Conservation (phyloP, 2,888 invertebrate genomes). For the Carpatolechia fugitivella region DNA sequence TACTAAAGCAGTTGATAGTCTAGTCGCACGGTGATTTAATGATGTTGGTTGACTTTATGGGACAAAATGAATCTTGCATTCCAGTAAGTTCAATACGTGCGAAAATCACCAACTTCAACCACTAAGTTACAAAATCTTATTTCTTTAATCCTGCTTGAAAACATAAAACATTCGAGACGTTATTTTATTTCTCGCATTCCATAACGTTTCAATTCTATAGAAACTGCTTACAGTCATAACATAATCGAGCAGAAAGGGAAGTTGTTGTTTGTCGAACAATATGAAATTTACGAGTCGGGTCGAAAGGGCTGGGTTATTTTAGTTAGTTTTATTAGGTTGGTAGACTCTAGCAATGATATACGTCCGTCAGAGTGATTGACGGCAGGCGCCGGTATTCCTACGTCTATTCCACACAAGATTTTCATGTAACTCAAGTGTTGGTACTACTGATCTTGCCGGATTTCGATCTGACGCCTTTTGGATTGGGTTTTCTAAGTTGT, state of each 20-base stretch:
- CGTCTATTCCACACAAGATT: constrained; percentile 29
- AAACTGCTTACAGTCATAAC: constrained; percentile 7
- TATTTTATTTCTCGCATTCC: neutral
- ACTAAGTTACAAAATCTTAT: too few relatives aligned
- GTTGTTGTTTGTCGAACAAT: constrained; percentile 2
- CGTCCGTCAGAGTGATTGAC: constrained; percentile 62
- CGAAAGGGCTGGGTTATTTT: constrained; percentile 7
- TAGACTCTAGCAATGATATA: constrained; percentile 44
- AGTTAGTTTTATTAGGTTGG: constrained; percentile 40
- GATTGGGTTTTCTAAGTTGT: neutral
- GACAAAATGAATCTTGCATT: too few relatives aligned
- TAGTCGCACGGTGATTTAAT: too few relatives aligned
- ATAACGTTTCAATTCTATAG: neutral
- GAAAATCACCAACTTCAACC: too few relatives aligned
- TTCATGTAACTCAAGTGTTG: constrained; percentile 30
- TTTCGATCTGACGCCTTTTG: neutral
- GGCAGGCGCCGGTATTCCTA: constrained; percentile 46
- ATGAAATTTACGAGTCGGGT: constrained; percentile 1
- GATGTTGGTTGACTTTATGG: too few relatives aligned
- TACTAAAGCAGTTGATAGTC: too few relatives aligned
- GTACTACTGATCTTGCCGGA: neutral
- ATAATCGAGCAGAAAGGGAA: neutral
- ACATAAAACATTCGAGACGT: neutral
- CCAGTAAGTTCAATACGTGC: too few relatives aligned
- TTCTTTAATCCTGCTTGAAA: too few relatives aligned